A percentile compares a stretch with the other conserved stretches of the same genome.
Evolutionary conservation across 2,888 invertebrate species (phyloP).

Genomic region (Tipula unca): DNA sequence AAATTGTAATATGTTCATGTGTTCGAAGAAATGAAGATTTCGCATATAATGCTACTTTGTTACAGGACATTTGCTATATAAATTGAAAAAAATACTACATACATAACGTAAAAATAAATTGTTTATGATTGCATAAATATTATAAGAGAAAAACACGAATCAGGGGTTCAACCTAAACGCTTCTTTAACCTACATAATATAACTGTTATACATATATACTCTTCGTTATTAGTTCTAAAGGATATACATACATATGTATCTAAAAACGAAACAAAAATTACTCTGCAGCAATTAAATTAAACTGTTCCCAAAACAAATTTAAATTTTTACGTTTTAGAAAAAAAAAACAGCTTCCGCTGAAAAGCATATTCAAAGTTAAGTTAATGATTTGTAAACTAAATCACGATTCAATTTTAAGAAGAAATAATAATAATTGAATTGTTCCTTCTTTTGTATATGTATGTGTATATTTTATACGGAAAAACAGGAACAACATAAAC

Average conservation of each 20-base stretch:
- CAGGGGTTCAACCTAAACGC: neutral
- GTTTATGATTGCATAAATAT: neutral
- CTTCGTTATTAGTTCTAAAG: neutral
- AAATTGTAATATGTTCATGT: neutral
- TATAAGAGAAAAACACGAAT: neutral
- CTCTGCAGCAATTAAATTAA: neutral
- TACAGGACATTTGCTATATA: neutral
- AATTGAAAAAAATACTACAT: neutral
- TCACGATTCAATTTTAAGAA: neutral
- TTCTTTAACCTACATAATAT: neutral
- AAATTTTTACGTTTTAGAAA: neutral
- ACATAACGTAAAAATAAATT: neutral
- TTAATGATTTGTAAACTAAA: neutral
- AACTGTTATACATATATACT: neutral
- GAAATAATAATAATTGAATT: neutral
- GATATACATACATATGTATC: too few species aligned
- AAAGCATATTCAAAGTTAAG: neutral
- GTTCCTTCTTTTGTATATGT: neutral
- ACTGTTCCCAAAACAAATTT: neutral
- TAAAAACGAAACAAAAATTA: too few species aligned
- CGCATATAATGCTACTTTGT: neutral
- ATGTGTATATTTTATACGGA: neutral
- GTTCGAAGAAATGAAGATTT: neutral
- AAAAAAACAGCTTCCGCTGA: neutral
- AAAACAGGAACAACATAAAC: neutral